These are phyloP conservation scores for Spheniscus mendiculus DNA, from an alignment of 2,113 vertebrate genomes.

Conservation along the genomic window DNA sequence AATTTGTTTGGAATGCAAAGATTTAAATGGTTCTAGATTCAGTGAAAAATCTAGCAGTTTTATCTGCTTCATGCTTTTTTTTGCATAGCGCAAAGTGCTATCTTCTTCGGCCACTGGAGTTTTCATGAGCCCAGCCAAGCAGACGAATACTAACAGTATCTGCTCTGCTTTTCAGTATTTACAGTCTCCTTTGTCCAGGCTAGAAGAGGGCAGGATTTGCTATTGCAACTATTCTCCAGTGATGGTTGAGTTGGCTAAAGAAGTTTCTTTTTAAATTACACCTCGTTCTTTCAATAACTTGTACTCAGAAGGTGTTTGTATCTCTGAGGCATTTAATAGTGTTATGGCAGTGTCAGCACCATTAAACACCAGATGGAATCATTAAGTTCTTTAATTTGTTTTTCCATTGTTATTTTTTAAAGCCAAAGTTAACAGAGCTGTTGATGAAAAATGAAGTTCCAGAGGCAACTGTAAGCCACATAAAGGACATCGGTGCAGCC, in stretches of 20 bases:
- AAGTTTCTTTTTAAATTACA: not conserved
- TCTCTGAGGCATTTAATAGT: not conserved
- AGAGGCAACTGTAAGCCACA: not conserved
- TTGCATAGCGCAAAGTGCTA: not conserved
- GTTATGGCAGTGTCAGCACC: not conserved
- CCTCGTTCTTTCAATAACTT: not conserved
- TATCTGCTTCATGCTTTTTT: not conserved
- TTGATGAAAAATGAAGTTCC: constrained; percentile 21
- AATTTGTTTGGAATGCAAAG: not conserved
- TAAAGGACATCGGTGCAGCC: constrained; percentile 37
- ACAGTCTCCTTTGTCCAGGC: not conserved
- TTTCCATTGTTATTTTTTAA: not conserved
- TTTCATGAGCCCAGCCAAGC: not conserved
- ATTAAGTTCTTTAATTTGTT: not conserved
- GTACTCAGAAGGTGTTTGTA: not conserved
- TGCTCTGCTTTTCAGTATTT: not conserved
- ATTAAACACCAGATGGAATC: not conserved
- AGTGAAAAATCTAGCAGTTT: not conserved
- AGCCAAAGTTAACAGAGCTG: constrained; percentile 28
- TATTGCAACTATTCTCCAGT: not conserved
- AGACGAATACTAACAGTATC: not conserved
- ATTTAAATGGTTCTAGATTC: not conserved
- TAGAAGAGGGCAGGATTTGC: not conserved
- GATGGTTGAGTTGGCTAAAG: not conserved
- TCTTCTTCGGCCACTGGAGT: not conserved